Evolutionary conservation across 2,888 invertebrate species (phyloP).

Genomic region (Melanargia galathea): DNA sequence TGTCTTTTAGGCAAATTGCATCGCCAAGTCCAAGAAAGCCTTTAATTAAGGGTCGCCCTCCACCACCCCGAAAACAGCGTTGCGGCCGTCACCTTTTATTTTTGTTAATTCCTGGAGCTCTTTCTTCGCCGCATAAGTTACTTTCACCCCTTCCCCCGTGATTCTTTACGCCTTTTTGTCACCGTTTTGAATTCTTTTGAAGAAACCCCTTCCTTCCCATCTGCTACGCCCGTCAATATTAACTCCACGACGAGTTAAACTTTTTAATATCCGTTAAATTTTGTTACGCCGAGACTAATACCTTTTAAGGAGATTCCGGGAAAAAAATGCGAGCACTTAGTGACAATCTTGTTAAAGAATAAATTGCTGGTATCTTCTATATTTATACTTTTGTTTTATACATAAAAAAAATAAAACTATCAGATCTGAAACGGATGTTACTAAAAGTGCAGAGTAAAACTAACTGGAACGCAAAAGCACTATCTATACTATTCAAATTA

Average conservation of each 20-base stretch:
- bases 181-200: conserved; percentile 81
- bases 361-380: not conserved
- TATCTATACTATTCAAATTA: not conserved
- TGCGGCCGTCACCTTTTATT: conserved; percentile 81
- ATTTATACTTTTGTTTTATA: not conserved
- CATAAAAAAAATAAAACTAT: not conserved
- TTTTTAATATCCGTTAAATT: conserved; percentile 83
- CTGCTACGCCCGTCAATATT: conserved; percentile 83
- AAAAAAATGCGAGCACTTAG: conserved; percentile 47
- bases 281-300: conserved; percentile 73
- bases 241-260: conserved; percentile 79
- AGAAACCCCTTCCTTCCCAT: conserved; percentile 77
- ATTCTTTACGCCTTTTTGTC: conserved; percentile 82
- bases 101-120: conserved; percentile 79
- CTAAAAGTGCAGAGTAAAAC: not conserved
- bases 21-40: conserved; percentile 81
- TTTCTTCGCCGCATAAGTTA: conserved; percentile 82
- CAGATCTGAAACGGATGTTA: not conserved
- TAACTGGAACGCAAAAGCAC: not conserved
- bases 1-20: conserved; percentile 83
- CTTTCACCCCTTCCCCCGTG: conserved; percentile 72
- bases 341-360: conserved; percentile 44
- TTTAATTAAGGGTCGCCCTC: conserved; percentile 78
- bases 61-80: conserved; percentile 75
- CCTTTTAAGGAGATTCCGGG: conserved; percentile 62